These are phyloP conservation scores for Grammomys dolichurus DNA, from an alignment of 2,113 vertebrate species.

Conservation along the genomic window DNA sequence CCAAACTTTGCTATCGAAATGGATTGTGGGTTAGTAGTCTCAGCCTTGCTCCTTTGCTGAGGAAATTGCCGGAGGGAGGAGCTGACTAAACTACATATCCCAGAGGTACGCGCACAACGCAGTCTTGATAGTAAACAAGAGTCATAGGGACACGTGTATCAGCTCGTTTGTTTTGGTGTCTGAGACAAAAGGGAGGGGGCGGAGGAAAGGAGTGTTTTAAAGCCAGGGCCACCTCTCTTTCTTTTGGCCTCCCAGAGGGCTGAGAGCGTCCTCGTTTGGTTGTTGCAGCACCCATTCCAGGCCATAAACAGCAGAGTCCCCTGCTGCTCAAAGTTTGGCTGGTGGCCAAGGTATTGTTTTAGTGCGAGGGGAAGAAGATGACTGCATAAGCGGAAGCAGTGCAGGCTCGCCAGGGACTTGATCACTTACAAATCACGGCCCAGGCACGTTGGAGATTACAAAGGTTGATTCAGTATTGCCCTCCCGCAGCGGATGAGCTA, in stretches of 20 bases:
- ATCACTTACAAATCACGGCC: slow-evolving; percentile 66
- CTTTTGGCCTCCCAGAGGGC: neutral
- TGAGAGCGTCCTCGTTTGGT: neutral
- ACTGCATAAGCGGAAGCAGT: slow-evolving; percentile 77
- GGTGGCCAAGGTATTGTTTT: slow-evolving; percentile 80
- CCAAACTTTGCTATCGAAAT: slow-evolving; percentile 27
- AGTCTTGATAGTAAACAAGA: slow-evolving; percentile 88
- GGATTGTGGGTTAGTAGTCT: slow-evolving; percentile 85
- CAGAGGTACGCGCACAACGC: slow-evolving; percentile 70
- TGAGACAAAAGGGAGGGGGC: slow-evolving; percentile 81
- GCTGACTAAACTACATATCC: slow-evolving; percentile 82
- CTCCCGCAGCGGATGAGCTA: neutral
- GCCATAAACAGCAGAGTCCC: neutral
- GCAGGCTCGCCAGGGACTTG: neutral
- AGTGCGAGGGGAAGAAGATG: slow-evolving; percentile 78
- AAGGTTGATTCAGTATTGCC: neutral
- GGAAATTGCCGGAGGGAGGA: rapidly evolving
- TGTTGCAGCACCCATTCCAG: neutral
- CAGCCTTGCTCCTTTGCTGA: rapidly evolving
- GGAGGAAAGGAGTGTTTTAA: slow-evolving; percentile 77
- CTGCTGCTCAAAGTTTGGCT: slow-evolving; percentile 69
- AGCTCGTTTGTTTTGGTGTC: slow-evolving; percentile 82
- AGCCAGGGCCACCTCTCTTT: slow-evolving; percentile 62
- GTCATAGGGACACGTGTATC: slow-evolving; percentile 88
- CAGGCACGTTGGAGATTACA: slow-evolving; percentile 34